Percentiles rank a stretch among this genome's conserved stretches.
Conservation (phyloP, 2,888 invertebrate species). For the Patella depressa region DNA sequence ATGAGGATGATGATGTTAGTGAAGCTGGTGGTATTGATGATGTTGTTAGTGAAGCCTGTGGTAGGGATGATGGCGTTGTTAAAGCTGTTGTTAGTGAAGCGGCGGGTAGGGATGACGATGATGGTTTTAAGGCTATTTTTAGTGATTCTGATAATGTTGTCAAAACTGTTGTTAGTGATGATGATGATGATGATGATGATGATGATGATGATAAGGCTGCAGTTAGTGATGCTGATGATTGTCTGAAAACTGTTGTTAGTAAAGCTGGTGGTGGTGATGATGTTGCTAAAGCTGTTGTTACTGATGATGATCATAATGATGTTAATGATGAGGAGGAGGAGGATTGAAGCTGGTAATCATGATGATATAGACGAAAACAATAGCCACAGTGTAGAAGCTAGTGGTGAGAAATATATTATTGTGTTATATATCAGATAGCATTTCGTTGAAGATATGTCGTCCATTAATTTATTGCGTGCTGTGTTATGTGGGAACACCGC, state of each 20-base stretch:
- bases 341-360: background rate
- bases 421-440: too few relatives aligned
- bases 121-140: background rate
- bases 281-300: background rate
- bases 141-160: background rate
- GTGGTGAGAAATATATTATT: too few relatives aligned
- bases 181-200: slow-evolving; percentile 10
- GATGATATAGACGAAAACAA: slow-evolving; percentile 4
- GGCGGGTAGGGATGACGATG: background rate
- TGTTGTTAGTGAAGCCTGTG: background rate
- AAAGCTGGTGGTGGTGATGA: slow-evolving; percentile 4
- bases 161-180: background rate
- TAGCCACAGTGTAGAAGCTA: background rate
- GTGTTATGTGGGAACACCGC: too few relatives aligned
- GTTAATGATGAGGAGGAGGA: background rate
- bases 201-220: slow-evolving; percentile 1
- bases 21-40: background rate
- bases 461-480: too few relatives aligned
- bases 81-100: background rate
- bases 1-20: slow-evolving; percentile 3
- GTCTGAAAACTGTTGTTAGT: background rate
- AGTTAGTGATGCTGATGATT: background rate
- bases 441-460: too few relatives aligned
- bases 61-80: too few relatives aligned
- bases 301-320: background rate